Percentiles rank a stretch among this genome's conserved stretches.
phyloP scores from a whole-genome alignment of 2,113 vertebrate species.

The Lepus timidus region DNA sequence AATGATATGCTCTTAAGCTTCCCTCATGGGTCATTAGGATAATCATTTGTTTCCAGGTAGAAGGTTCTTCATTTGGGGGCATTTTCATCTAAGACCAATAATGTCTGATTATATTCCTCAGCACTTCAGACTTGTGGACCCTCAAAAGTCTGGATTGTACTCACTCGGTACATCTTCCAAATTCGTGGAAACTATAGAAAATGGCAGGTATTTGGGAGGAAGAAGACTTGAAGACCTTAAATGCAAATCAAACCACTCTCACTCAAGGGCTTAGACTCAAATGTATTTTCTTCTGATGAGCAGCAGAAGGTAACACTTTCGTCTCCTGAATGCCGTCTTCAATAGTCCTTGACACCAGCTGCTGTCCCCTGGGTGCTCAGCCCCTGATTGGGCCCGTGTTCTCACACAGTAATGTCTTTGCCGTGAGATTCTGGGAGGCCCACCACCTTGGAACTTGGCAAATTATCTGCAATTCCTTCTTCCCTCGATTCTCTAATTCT shows the following conservation, averaged over 20 bases:
- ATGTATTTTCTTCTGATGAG: not conserved
- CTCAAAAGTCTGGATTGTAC: not conserved
- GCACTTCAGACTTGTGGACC: not conserved
- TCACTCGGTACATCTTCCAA: not conserved
- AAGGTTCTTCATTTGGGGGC: not conserved
- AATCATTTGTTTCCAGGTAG: not conserved
- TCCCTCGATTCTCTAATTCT: not conserved
- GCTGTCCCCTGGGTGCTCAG: rapidly evolving
- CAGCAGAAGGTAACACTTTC: not conserved
- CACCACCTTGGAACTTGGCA: not conserved
- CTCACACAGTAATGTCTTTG: not conserved
- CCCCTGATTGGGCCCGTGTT: rapidly evolving
- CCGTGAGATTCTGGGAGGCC: not conserved
- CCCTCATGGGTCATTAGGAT: rapidly evolving
- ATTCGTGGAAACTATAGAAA: not conserved
- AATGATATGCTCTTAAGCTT: not conserved
- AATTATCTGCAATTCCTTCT: not conserved
- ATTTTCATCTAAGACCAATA: not conserved
- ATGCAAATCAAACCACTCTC: not conserved
- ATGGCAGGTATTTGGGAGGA: not conserved
- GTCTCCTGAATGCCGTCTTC: not conserved
- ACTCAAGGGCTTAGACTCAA: not conserved
- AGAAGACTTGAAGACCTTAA: not conserved
- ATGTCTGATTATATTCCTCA: not conserved
- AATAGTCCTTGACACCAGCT: not conserved